Percentiles rank a stretch among this genome's conserved stretches.
Conservation (phyloP, 2,888 invertebrate genomes). For the Margaritifera margaritifera region DNA sequence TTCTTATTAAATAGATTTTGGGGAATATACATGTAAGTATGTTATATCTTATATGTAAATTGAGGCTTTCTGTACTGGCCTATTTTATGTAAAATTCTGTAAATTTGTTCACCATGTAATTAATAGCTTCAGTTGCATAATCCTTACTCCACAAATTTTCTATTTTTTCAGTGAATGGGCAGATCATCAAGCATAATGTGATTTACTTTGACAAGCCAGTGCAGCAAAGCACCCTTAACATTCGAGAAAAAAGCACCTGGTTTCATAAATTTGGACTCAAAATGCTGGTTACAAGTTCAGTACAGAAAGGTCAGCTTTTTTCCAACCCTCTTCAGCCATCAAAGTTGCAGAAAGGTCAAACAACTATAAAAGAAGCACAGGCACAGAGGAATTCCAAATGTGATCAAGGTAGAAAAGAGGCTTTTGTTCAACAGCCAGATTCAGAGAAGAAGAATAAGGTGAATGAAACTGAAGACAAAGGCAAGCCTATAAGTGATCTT, state of each 20-base stretch:
- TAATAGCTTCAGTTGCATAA: too few species aligned
- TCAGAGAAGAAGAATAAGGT: not conserved
- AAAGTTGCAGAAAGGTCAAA: too few species aligned
- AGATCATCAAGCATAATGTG: conserved; percentile 41
- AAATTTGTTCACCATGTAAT: too few species aligned
- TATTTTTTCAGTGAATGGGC: conserved; percentile 41
- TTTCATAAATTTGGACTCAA: conserved; percentile 55
- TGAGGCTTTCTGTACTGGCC: too few species aligned
- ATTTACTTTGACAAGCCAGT: conserved; percentile 61
- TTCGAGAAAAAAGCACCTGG: conserved; percentile 45
- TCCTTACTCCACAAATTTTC: too few species aligned
- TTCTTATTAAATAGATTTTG: too few species aligned
- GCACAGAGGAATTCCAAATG: not conserved
- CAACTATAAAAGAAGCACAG: not conserved
- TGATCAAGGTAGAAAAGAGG: not conserved
- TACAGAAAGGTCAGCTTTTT: conserved; percentile 32
- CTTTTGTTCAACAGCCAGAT: too few species aligned
- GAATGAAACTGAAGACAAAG: not conserved
- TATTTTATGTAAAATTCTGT: too few species aligned
- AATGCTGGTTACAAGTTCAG: conserved; percentile 29
- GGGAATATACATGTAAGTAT: too few species aligned
- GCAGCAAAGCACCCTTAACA: conserved; percentile 23
- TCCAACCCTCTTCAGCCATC: not conserved
- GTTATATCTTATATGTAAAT: too few species aligned
- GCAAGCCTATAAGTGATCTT: not conserved